Evolutionary conservation across 2,797 vertebrate species (phyloP).

Genomic region (Cuniculus paca): DNA sequence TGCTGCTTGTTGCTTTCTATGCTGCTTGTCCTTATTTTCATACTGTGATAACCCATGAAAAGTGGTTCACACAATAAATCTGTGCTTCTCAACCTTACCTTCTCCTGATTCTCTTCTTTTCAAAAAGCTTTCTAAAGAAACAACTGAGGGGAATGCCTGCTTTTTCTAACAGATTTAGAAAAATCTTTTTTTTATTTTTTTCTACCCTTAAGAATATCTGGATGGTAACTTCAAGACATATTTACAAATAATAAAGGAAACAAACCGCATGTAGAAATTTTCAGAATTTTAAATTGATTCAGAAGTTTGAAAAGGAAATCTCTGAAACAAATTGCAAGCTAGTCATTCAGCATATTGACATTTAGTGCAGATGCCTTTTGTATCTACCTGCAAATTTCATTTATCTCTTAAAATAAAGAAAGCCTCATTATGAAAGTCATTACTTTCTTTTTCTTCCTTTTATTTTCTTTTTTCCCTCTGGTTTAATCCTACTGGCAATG

Average conservation of each 20-base stretch:
- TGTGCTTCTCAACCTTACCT: neutral
- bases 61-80: neutral
- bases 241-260: constrained; percentile 42
- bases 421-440: constrained; percentile 36
- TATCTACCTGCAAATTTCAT: constrained; percentile 57
- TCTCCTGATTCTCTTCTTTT: neutral
- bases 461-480: neutral
- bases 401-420: constrained; percentile 73
- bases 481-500: constrained; percentile 11
- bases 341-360: neutral
- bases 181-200: neutral
- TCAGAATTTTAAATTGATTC: constrained; percentile 66
- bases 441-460: neutral
- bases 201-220: neutral
- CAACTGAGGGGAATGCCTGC: neutral
- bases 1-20: too few relatives aligned
- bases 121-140: neutral
- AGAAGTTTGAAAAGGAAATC: constrained; percentile 67
- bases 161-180: neutral
- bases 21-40: neutral
- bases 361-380: accelerated
- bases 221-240: neutral
- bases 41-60: neutral
- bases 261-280: constrained; percentile 60
- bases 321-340: constrained; percentile 66